A percentile compares a stretch with the other conserved stretches of the same genome.
Evolutionary conservation across 2,113 vertebrate genomes (phyloP).

Genomic region (Phyllopteryx taeniolatus): DNA sequence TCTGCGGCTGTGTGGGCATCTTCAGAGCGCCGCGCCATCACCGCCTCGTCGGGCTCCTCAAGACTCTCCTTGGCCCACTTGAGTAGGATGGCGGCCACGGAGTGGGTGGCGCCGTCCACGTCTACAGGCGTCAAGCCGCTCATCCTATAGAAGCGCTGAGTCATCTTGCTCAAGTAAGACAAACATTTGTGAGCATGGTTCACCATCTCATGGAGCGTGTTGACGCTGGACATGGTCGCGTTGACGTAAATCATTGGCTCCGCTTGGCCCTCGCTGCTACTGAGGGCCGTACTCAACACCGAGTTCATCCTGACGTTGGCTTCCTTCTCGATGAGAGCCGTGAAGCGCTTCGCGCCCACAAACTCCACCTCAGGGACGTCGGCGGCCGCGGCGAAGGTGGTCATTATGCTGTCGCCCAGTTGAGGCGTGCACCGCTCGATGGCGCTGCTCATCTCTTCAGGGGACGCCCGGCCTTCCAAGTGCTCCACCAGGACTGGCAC

Average conservation of each 20-base stretch:
- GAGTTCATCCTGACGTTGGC: slow-evolving; percentile 11
- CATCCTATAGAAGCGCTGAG: slow-evolving; percentile 8
- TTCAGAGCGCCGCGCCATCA: neutral
- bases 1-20: neutral
- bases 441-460: slow-evolving; percentile 3
- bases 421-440: slow-evolving; percentile 7
- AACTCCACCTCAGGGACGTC: slow-evolving; percentile 3
- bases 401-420: slow-evolving; percentile 8
- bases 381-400: slow-evolving; percentile 1
- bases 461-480: slow-evolving; percentile 11
- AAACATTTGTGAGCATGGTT: slow-evolving; percentile 5
- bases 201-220: slow-evolving; percentile 6
- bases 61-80: slow-evolving; percentile 7
- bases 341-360: slow-evolving; percentile 3
- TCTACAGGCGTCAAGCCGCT: slow-evolving; percentile 7
- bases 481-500: slow-evolving; percentile 10
- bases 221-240: slow-evolving; percentile 8
- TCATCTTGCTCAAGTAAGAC: slow-evolving; percentile 9
- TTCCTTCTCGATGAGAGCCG: slow-evolving; percentile 3
- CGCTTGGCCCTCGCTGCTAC: neutral
- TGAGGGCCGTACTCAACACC: neutral
- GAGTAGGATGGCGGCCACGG: neutral
- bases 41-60: neutral
- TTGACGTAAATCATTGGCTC: slow-evolving; percentile 4
- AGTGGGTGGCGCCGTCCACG: neutral